phyloP scores from a whole-genome alignment of 2,113 vertebrate genomes.

The Ivindomyrus marchei region DNA sequence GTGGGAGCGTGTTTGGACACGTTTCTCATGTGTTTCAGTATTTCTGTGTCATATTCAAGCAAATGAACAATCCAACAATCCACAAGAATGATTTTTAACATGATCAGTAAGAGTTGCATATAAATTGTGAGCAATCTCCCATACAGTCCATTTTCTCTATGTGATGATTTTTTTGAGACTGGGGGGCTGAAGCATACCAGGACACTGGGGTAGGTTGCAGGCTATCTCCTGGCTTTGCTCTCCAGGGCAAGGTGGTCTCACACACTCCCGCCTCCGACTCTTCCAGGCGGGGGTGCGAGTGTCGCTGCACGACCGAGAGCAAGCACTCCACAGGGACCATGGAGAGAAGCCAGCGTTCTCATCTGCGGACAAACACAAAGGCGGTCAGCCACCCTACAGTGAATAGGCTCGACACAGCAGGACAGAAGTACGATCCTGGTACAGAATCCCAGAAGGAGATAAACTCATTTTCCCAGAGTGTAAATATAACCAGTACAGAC shows the following conservation, averaged over 20 bases:
- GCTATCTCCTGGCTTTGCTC: constrained; percentile 58
- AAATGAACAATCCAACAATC: neutral
- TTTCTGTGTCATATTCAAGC: neutral
- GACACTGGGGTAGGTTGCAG: constrained; percentile 78
- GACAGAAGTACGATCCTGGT: neutral
- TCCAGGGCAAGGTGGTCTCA: constrained; percentile 57
- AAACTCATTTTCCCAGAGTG: neutral
- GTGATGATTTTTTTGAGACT: neutral
- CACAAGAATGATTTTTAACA: neutral
- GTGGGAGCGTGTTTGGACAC: neutral
- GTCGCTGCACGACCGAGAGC: constrained; percentile 68
- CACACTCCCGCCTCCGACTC: constrained; percentile 61
- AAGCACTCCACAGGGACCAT: constrained; percentile 72
- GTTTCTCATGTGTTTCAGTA: neutral
- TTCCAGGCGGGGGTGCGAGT: constrained; percentile 56
- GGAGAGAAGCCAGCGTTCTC: constrained; percentile 59
- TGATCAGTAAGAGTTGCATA: neutral
- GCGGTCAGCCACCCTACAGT: neutral
- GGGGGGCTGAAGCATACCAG: constrained; percentile 48
- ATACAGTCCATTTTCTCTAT: no score
- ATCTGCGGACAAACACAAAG: constrained; percentile 34
- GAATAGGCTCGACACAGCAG: neutral
- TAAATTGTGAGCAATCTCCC: neutral
- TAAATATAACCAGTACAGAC: neutral
- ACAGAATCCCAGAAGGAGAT: neutral